Percentiles rank a stretch among this genome's conserved stretches.
Evolutionary conservation across 2,797 vertebrate species (phyloP).

Genomic region (Tapera naevia): DNA sequence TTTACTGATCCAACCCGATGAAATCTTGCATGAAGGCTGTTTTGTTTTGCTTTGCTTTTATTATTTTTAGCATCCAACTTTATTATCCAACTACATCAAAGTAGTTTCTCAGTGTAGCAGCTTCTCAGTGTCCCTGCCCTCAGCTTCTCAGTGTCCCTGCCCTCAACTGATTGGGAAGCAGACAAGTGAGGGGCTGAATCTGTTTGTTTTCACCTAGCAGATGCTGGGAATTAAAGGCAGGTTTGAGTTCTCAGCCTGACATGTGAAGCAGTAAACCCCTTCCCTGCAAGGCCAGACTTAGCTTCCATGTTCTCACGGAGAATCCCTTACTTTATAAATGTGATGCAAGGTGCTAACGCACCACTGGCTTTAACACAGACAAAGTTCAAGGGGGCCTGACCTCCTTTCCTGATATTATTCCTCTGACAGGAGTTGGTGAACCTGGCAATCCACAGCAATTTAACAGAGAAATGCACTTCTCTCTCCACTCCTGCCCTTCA

Average conservation of each 20-base stretch:
- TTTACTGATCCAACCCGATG: not conserved
- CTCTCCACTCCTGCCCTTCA: not conserved
- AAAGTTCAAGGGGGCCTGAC: not conserved
- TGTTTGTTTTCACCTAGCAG: not conserved
- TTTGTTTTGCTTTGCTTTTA: not conserved
- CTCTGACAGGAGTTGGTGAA: not conserved
- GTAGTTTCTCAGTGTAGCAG: too few species aligned
- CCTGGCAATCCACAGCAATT: not conserved
- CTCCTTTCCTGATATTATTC: accelerated
- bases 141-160: too few species aligned
- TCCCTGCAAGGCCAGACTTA: not conserved
- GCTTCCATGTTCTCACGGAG: not conserved
- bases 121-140: not conserved
- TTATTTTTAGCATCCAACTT: not conserved
- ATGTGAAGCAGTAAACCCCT: not conserved
- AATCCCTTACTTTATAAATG: not conserved
- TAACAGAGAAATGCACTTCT: not conserved
- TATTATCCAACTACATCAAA: not conserved
- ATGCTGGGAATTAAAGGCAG: not conserved
- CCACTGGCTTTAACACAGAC: not conserved
- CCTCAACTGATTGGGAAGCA: not conserved
- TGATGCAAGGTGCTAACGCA: accelerated
- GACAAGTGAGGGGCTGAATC: not conserved
- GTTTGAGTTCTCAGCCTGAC: not conserved
- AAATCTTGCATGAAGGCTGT: not conserved